phyloP scores from a whole-genome alignment of 1,140 invertebrate species.

The Uloborus diversus region DNA sequence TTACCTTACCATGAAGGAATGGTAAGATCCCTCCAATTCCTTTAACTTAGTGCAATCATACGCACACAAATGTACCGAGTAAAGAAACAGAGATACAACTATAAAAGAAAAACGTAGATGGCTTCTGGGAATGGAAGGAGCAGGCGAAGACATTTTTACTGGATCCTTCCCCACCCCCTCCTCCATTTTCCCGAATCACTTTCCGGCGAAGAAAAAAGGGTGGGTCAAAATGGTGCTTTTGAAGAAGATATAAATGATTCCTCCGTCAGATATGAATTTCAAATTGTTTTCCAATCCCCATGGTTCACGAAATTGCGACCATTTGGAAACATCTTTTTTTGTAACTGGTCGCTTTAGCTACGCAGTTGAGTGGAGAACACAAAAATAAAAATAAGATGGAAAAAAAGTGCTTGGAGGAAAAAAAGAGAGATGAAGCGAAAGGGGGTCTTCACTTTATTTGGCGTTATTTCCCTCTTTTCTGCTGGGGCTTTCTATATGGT shows the following conservation, averaged over 20 bases:
- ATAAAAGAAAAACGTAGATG: conserved; percentile 6
- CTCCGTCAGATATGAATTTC: conserved; percentile 57
- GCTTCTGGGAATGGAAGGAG: neutral
- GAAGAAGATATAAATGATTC: conserved; percentile 54
- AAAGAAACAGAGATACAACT: neutral
- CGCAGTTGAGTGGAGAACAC: conserved; percentile 7
- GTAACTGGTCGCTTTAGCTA: conserved; percentile 52
- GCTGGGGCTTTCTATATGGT: conserved; percentile 37
- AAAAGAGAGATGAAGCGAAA: conserved; percentile 5
- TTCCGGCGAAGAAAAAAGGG: conserved; percentile 10
- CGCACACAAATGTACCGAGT: conserved; percentile 9
- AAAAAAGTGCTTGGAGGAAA: neutral
- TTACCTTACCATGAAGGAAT: neutral
- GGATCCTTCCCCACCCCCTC: neutral
- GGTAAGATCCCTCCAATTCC: conserved; percentile 6
- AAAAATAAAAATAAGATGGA: conserved; percentile 1
- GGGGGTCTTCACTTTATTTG: conserved; percentile 34
- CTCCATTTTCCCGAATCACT: conserved; percentile 38
- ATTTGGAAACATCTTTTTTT: conserved; percentile 57
- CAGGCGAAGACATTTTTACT: conserved; percentile 32
- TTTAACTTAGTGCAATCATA: conserved; percentile 3
- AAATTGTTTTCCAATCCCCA: conserved; percentile 58
- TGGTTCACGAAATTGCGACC: conserved; percentile 57
- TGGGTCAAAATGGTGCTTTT: neutral
- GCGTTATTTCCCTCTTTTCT: conserved; percentile 21